Base-by-base conservation (phyloP, 2,888 invertebrate genomes). In the Drosophila multiciliata region DNA sequence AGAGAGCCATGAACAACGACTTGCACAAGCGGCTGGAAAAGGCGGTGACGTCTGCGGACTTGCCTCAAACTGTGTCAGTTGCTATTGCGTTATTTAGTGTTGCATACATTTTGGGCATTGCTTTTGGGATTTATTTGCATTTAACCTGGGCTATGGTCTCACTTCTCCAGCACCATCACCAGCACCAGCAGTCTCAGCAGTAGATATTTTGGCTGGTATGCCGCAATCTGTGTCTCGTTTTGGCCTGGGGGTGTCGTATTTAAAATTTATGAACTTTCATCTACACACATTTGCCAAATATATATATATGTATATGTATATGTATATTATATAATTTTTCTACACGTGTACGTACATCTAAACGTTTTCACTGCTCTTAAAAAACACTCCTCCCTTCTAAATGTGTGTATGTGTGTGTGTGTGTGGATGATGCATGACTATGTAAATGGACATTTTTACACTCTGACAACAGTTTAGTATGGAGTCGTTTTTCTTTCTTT, bases 61-160 rank as follows among this genome's bases (percentile, higher is more conserved):
- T 72, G 74, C 72, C 70, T 70, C 78, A 82, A 80, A 73, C 59
- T 74, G 72, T 50, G 68, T 53, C 74, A 69, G 69, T 75, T 77
- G 63, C 23, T 45, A 23, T 60, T 70, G 75, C 80, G 53, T 73
- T 79, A 69, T 84, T 82, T 82, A 78, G 82, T 86, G 78, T 83
- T 76, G 84, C 82, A 81, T 75, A 72, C 73, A 72, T 80, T 74
- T 78, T 68, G 64, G 73, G 76, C 66, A 73, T 78, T 81, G 72
- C 84, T 76, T 82, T 80, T 75, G 87, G 84, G 84, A 85, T 85
- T 87, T 85, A 87, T 85, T 85, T 87, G 85, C 87, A 85, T 85
- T 85, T 85, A 81, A 73, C 82, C 73, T 66, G 60, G 62, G 48
- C 64, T 65, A 45, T 53, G 54, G 59, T 50, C n/a, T 23, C 54